phyloP scores from a whole-genome alignment of 2,113 vertebrate species.

The Callopanchax toddi region DNA sequence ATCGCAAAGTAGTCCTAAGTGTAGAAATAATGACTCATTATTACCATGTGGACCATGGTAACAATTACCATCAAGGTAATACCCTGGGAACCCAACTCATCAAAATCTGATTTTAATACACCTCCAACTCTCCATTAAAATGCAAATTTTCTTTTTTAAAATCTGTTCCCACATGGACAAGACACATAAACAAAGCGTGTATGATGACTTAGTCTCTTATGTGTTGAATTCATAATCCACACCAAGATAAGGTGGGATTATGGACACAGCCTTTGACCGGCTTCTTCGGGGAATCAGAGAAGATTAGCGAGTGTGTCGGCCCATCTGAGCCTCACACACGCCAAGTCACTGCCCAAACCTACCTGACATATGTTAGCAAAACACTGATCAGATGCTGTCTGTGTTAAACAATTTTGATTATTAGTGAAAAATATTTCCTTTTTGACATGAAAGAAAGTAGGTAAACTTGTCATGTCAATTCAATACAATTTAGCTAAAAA shows the following conservation, averaged over 20 bases:
- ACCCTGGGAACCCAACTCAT: neutral
- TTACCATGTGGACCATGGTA: neutral
- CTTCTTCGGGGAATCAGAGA: constrained; percentile 86
- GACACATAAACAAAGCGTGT: constrained; percentile 21
- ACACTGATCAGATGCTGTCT: constrained; percentile 47
- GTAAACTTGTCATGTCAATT: too few relatives aligned
- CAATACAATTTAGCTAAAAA: too few relatives aligned
- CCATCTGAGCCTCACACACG: constrained; percentile 35
- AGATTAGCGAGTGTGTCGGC: constrained; percentile 58
- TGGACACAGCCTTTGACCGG: constrained; percentile 66
- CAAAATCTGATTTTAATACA: neutral
- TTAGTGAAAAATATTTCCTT: too few relatives aligned
- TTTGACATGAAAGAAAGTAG: too few relatives aligned
- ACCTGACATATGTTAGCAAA: constrained; percentile 46
- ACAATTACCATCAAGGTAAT: neutral
- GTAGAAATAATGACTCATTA: constrained; percentile 12
- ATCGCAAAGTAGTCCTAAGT: constrained; percentile 29
- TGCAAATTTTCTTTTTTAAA: too few relatives aligned
- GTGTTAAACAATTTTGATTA: too few relatives aligned
- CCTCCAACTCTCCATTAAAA: too few relatives aligned
- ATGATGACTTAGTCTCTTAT: constrained; percentile 17
- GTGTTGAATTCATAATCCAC: constrained; percentile 62
- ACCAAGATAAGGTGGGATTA: constrained; percentile 70
- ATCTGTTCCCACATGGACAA: neutral
- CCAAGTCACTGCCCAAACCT: constrained; percentile 54